A percentile compares a stretch with the other conserved stretches of the same genome.
Evolutionary conservation across 2,797 vertebrate species (phyloP).

Genomic region (Neostethus bicornis): DNA sequence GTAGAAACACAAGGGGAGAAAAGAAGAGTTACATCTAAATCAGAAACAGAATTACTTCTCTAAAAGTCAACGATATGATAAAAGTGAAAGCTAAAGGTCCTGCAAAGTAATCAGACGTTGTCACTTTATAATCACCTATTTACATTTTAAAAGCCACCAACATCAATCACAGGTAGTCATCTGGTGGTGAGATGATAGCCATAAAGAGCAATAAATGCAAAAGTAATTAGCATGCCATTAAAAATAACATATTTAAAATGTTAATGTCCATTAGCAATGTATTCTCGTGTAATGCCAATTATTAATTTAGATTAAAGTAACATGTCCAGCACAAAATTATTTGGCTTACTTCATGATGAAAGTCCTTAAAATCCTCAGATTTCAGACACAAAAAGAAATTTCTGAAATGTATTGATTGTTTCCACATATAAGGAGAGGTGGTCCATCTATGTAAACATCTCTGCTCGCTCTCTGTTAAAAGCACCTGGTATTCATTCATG

Average conservation of each 20-base stretch:
- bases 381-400: slow-evolving; percentile 33
- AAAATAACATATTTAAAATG: slow-evolving; percentile 47
- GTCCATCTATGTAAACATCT: slow-evolving; percentile 51
- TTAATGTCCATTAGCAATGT: slow-evolving; percentile 44
- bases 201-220: slow-evolving; percentile 60
- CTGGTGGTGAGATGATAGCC: slow-evolving; percentile 56
- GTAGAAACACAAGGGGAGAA: slow-evolving; percentile 41
- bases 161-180: slow-evolving; percentile 46
- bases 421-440: slow-evolving; percentile 18
- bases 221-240: slow-evolving; percentile 46
- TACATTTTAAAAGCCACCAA: slow-evolving; percentile 35
- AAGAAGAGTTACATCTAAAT: slow-evolving; percentile 77
- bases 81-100: slow-evolving; percentile 42
- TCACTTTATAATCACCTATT: slow-evolving; percentile 31
- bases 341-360: slow-evolving; percentile 32
- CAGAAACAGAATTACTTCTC: slow-evolving; percentile 59
- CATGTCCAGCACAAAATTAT: slow-evolving; percentile 24
- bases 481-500: slow-evolving; percentile 72
- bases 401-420: slow-evolving; percentile 26
- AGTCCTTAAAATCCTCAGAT: slow-evolving; percentile 41
- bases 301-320: slow-evolving; percentile 28
- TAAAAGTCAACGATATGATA: too few species aligned
- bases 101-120: slow-evolving; percentile 51
- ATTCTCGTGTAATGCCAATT: slow-evolving; percentile 45
- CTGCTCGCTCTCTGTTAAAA: slow-evolving; percentile 53